These are phyloP conservation scores for Falco punctatus DNA, from an alignment of 2,113 vertebrate genomes.

Conservation along the genomic window DNA sequence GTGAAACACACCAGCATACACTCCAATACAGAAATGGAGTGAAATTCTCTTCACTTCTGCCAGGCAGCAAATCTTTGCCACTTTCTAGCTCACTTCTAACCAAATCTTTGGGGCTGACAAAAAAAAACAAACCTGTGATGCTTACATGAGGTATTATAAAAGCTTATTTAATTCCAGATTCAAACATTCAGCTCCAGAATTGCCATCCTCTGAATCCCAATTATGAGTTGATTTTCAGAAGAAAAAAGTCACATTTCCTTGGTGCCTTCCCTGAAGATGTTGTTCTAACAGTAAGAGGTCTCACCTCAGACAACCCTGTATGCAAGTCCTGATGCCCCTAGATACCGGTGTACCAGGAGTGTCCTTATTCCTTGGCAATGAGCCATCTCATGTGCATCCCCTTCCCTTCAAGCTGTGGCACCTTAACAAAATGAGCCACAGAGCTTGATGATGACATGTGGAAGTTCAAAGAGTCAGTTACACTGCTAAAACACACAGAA, in stretches of 20 bases:
- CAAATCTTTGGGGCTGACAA: neutral
- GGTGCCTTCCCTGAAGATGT: neutral
- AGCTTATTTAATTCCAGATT: slow-evolving; percentile 56
- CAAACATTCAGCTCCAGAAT: neutral
- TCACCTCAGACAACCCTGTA: neutral
- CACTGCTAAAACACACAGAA: neutral
- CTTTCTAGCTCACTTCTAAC: neutral
- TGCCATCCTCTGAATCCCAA: neutral
- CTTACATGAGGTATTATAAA: neutral
- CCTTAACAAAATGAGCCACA: neutral
- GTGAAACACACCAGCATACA: neutral
- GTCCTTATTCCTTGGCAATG: neutral
- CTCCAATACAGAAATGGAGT: neutral
- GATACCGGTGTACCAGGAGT: neutral
- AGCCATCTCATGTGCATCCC: neutral
- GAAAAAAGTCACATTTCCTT: neutral
- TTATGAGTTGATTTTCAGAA: neutral
- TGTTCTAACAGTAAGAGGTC: neutral
- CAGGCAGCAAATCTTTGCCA: neutral
- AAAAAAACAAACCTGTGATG: neutral
- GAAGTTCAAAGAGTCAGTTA: neutral
- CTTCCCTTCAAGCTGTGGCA: neutral
- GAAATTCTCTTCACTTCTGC: neutral
- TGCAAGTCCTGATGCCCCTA: neutral
- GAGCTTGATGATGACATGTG: neutral